These are phyloP conservation scores for Drosophila pectinifera DNA, from an alignment of 1,140 invertebrate species.

Conservation along the genomic window DNA sequence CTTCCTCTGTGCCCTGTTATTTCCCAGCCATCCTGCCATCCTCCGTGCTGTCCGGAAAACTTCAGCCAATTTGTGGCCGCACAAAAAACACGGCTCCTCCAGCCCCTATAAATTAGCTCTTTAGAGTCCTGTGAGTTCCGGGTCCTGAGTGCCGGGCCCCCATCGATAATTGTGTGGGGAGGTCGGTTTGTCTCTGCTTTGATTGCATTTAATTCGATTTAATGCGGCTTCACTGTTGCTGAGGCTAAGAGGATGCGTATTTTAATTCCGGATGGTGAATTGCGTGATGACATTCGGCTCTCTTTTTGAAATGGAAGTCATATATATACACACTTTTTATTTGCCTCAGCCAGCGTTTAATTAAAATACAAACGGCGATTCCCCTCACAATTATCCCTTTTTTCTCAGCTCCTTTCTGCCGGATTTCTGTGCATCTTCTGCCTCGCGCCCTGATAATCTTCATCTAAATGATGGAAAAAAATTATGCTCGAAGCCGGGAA, in stretches of 20 bases:
- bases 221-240: constrained; percentile 16
- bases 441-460: constrained; percentile 50
- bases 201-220: constrained; percentile 63
- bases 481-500: constrained; percentile 36
- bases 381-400: constrained; percentile 59
- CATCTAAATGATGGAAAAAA: constrained; percentile 68
- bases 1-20: constrained; percentile 15
- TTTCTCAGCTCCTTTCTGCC: constrained; percentile 13
- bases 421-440: constrained; percentile 24
- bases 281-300: constrained; percentile 15
- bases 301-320: not conserved
- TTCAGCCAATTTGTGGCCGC: constrained; percentile 45
- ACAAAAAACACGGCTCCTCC: constrained; percentile 34
- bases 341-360: constrained; percentile 42
- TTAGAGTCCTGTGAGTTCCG: constrained; percentile 24
- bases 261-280: constrained; percentile 6
- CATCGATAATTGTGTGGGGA: constrained; percentile 51
- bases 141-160: not conserved
- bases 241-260: constrained; percentile 10
- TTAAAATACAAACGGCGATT: constrained; percentile 66
- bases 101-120: constrained; percentile 71
- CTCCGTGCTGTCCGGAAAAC: constrained; percentile 18
- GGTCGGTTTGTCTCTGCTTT: constrained; percentile 32
- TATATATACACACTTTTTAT: constrained; percentile 21
- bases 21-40: not conserved